Base-by-base conservation (phyloP, 2,797 vertebrate genomes). In the Petrocephalus sullivani region DNA sequence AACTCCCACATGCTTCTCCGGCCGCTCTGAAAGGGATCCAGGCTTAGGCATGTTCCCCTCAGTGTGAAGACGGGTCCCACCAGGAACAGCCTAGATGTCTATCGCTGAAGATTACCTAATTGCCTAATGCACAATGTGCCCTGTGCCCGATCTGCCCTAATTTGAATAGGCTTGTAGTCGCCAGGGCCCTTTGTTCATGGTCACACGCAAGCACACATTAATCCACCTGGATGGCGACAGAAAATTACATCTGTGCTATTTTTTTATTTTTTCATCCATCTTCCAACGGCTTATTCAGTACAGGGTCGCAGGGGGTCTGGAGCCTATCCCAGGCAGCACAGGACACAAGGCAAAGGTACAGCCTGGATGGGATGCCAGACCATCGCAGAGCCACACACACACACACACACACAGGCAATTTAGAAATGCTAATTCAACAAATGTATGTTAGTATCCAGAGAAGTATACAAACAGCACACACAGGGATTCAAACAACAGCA, bases 11-110 rank as follows among this genome's bases (percentile, higher is more conserved):
- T 51, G 64, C 85, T 8, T 60, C 53, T 33, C 21, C 7, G 28
- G 23, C 67, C 23, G 16, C 51, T 58, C 23, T 28, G 71, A 57
- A 37, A 51, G 46, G 87, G 87, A 54, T 56, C 49, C 82, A 89
- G 89, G 87, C 82, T 83, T 85, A 87, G 81, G 83, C 88, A 75
- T 64, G 87, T 88, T 84, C 21, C 53, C 33, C 75, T 83, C 78
- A 14, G 21, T 46, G 41, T 28, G 14, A 46, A 33, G 87, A 57
- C 16, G 53, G 51, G 23, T 56, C 71, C 87, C 64, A 49, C 64
- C 49, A 54, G 14, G 23, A 37, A 61, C 56, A 41, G 78, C 78
- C 57, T 12, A 88, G 87, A 61, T 56, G 71, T 12, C 71, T 46
- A 81, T 83, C 71, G 19, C 37, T 41, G 19, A 41, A 60, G 19